Conservation (phyloP, 2,888 invertebrate species). For the Camponotus fellah region DNA sequence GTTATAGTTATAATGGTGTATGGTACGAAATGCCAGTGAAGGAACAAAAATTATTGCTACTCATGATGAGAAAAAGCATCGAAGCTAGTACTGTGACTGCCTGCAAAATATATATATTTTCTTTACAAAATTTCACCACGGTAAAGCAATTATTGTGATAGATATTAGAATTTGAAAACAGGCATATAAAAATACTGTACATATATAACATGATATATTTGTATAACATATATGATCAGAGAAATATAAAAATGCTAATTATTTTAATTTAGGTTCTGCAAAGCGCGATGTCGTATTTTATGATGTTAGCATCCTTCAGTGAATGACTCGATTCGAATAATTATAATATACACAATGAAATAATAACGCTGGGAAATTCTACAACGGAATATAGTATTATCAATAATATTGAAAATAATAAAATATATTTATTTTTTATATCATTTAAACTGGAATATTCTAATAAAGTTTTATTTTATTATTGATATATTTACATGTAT, state of each 20-base stretch:
- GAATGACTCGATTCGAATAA: background rate
- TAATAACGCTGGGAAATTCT: background rate
- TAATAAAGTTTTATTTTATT: background rate
- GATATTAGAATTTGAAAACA: background rate
- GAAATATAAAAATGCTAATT: background rate
- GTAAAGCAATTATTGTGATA: background rate
- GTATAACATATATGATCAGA: background rate
- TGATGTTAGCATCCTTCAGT: slow-evolving; percentile 7
- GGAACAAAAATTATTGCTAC: background rate
- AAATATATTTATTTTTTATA: slow-evolving; percentile 9
- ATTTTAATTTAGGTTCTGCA: background rate
- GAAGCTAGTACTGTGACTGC: slow-evolving; percentile 12
- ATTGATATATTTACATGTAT: background rate
- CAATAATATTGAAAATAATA: background rate
- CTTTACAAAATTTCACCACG: slow-evolving; percentile 22
- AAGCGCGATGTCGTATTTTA: slow-evolving; percentile 29
- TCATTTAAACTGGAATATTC: background rate
- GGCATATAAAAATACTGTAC: background rate
- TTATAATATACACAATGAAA: background rate
- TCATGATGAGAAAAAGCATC: slow-evolving; percentile 16
- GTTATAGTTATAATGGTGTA: background rate
- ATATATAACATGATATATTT: background rate
- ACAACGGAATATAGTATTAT: background rate
- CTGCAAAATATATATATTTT: slow-evolving; percentile 29
- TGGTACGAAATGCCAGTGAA: slow-evolving; percentile 11